A percentile compares a stretch with the other conserved stretches of the same genome.
phyloP scores from a whole-genome alignment of 1,140 invertebrate species.

The Tribolium castaneum region DNA sequence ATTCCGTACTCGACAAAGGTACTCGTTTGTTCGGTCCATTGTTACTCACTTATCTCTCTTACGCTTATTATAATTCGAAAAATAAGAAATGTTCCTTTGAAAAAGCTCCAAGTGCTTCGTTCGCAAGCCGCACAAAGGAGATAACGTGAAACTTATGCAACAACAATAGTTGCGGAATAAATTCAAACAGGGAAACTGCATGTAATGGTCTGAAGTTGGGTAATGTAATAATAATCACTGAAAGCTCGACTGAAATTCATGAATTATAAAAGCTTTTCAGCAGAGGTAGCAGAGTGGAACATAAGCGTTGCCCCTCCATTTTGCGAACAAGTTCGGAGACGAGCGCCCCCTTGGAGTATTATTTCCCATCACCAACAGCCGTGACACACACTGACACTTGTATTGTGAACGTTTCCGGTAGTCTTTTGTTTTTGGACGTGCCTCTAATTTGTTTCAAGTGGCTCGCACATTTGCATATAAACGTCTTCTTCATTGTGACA shows the following conservation, averaged over 20 bases:
- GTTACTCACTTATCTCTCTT: slow-evolving; percentile 33
- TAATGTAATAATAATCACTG: slow-evolving; percentile 31
- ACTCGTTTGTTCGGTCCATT: slow-evolving; percentile 44
- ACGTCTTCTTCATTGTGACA: slow-evolving; percentile 33
- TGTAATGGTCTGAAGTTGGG: slow-evolving; percentile 27
- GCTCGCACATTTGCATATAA: slow-evolving; percentile 35
- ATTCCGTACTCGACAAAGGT: slow-evolving; percentile 48
- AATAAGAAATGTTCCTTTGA: neutral
- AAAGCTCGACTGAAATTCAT: slow-evolving; percentile 21
- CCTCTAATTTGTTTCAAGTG: slow-evolving; percentile 51
- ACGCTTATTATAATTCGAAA: slow-evolving; percentile 9
- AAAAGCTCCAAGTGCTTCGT: neutral
- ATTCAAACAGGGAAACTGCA: slow-evolving; percentile 15
- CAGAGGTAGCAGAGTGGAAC: slow-evolving; percentile 45
- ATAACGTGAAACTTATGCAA: slow-evolving; percentile 18
- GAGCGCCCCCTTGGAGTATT: slow-evolving; percentile 35
- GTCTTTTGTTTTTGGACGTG: slow-evolving; percentile 48
- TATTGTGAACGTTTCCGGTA: slow-evolving; percentile 48
- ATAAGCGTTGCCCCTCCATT: slow-evolving; percentile 43
- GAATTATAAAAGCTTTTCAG: slow-evolving; percentile 43
- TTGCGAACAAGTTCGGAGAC: slow-evolving; percentile 24
- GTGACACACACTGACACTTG: slow-evolving; percentile 53
- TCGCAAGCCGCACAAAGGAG: neutral
- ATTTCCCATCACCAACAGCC: slow-evolving; percentile 49
- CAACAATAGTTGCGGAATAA: slow-evolving; percentile 20